phyloP scores from a whole-genome alignment of 2,888 invertebrate species.

The Sacculina carcini region DNA sequence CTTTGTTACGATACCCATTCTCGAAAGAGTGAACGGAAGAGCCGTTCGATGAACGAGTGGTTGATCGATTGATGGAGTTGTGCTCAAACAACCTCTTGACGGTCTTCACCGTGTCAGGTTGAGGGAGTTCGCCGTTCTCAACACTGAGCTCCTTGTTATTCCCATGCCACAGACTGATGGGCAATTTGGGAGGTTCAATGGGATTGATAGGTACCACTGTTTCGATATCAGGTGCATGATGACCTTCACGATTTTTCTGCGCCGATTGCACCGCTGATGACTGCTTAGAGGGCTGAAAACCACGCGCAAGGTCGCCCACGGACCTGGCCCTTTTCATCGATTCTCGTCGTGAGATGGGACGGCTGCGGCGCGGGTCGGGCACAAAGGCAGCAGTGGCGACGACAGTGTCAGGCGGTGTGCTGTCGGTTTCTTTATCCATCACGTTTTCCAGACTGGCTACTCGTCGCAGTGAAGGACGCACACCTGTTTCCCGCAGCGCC shows the following conservation, averaged over 20 bases:
- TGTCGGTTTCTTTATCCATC: slow-evolving; percentile 44
- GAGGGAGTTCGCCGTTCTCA: slow-evolving; percentile 49
- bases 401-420: not conserved
- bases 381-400: not conserved
- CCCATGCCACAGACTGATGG: too few relatives aligned
- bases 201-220: slow-evolving; percentile 2
- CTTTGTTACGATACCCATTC: too few relatives aligned
- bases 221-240: too few relatives aligned
- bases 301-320: slow-evolving; percentile 40
- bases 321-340: slow-evolving; percentile 58
- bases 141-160: slow-evolving; percentile 3
- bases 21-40: too few relatives aligned
- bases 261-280: slow-evolving; percentile 3
- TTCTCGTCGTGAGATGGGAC: slow-evolving; percentile 19
- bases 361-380: slow-evolving; percentile 7
- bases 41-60: too few relatives aligned
- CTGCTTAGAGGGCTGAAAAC: not conserved
- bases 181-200: not conserved
- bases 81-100: slow-evolving; percentile 62
- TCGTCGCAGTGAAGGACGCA: slow-evolving; percentile 36
- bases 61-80: too few relatives aligned
- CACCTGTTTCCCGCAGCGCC: slow-evolving; percentile 42
- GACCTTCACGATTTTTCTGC: too few relatives aligned
- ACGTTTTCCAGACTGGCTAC: slow-evolving; percentile 63
- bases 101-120: slow-evolving; percentile 64